Evolutionary conservation across 2,888 invertebrate genomes (phyloP).

Genomic region (Eupsilia transversa): DNA sequence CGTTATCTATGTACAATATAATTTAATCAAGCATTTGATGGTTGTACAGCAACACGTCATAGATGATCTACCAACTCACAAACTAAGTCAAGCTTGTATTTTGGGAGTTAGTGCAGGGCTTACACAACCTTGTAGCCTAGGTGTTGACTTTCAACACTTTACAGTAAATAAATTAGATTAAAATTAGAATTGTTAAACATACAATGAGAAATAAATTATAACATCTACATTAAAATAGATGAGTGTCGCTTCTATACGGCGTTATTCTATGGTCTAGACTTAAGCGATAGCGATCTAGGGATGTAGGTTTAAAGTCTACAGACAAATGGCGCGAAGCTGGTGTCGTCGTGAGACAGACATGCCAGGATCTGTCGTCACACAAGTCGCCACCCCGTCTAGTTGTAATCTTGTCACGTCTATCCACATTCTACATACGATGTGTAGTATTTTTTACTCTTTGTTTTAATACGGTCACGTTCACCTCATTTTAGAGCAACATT

Average conservation of each 20-base stretch:
- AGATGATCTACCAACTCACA: too few species aligned
- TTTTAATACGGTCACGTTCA: neutral
- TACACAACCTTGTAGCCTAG: too few species aligned
- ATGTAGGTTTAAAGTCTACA: neutral
- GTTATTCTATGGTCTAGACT: neutral
- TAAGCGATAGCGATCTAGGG: neutral
- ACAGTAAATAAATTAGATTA: too few species aligned
- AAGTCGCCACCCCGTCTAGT: neutral
- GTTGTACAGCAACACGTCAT: too few species aligned
- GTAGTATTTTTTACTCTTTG: conserved; percentile 2
- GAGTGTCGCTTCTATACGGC: neutral
- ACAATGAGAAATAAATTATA: too few species aligned
- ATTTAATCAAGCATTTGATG: too few species aligned
- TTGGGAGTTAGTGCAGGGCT: too few species aligned
- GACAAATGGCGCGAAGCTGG: neutral
- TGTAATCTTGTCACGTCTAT: conserved; percentile 17
- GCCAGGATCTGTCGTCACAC: conserved; percentile 7
- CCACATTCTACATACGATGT: neutral
- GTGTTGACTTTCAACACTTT: too few species aligned
- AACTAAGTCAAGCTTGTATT: too few species aligned
- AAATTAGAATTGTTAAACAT: too few species aligned
- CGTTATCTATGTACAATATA: too few species aligned
- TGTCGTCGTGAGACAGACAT: neutral
- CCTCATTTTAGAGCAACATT: neutral
- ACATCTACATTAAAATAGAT: neutral